Conservation (phyloP, 2,888 invertebrate species). For the Leptarthrus brevirostris region DNA sequence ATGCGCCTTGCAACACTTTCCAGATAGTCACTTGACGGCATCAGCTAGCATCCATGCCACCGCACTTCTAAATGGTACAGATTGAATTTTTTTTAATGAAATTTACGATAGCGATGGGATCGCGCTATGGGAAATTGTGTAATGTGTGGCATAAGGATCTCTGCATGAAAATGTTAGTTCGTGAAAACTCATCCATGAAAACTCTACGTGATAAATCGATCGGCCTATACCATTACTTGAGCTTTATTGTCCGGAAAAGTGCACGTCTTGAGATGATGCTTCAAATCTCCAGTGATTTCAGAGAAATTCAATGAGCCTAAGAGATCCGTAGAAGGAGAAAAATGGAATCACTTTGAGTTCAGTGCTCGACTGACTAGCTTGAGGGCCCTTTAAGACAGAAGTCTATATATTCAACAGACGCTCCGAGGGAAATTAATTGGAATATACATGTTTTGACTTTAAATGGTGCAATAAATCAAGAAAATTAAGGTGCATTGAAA, state of each 20-base stretch:
- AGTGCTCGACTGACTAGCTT: neutral
- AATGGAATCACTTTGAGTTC: neutral
- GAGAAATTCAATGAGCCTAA: neutral
- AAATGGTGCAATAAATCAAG: constrained; percentile 24
- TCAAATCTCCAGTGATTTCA: neutral
- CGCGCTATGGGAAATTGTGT: constrained; percentile 37
- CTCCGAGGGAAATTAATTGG: constrained; percentile 12
- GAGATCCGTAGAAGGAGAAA: neutral
- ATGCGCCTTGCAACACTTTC: constrained; percentile 7
- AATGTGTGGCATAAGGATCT: constrained; percentile 31
- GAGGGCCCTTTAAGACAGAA: neutral
- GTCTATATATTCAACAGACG: too few species aligned
- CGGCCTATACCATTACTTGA: constrained; percentile 17
- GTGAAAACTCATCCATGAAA: constrained; percentile 43
- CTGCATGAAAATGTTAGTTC: constrained; percentile 31
- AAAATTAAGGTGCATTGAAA: constrained; percentile 19
- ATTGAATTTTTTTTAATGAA: neutral
- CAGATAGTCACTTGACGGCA: neutral
- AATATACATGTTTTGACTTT: constrained; percentile 13
- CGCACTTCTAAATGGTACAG: constrained; percentile 9
- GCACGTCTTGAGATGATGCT: constrained; percentile 2
- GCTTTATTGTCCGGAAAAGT: constrained; percentile 44
- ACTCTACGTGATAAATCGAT: constrained; percentile 32
- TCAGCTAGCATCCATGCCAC: neutral
- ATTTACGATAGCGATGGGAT: constrained; percentile 34